phyloP scores from a whole-genome alignment of 2,888 invertebrate species.

The Capitulum mitella region DNA sequence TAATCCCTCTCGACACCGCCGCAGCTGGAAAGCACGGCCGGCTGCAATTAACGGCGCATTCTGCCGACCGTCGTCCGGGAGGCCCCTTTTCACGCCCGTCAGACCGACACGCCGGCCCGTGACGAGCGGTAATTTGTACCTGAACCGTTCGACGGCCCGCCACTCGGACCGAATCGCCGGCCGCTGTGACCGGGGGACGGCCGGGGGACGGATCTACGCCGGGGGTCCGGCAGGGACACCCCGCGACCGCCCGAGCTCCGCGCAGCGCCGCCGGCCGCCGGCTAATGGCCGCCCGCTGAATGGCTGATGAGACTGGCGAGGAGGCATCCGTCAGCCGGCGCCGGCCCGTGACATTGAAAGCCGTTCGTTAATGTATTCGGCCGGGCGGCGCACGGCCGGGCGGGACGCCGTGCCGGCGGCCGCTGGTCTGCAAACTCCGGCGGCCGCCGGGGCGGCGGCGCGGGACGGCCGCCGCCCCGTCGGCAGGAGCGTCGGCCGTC shows the following conservation, averaged over 20 bases:
- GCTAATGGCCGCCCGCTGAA: background rate
- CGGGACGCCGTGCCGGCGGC: no score
- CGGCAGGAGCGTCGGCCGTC: no score
- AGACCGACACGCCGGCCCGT: no score
- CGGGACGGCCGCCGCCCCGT: no score
- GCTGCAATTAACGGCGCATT: background rate
- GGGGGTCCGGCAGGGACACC: no score
- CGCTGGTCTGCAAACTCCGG: no score
- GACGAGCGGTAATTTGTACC: background rate
- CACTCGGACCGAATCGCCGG: background rate
- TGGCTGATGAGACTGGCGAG: slow-evolving; percentile 1
- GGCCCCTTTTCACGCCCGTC: background rate
- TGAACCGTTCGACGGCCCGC: background rate
- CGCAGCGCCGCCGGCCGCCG: background rate
- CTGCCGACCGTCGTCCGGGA: background rate
- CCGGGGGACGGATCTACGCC: background rate
- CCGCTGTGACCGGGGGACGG: background rate
- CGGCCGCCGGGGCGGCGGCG: no score
- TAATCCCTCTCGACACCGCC: no score
- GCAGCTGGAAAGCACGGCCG: background rate
- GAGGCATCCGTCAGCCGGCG: background rate
- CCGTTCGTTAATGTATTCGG: background rate
- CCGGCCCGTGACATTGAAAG: background rate
- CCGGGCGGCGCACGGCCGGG: background rate
- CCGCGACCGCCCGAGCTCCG: background rate